phyloP scores from a whole-genome alignment of 1,140 invertebrate species.

The Scaptomyza pallida region DNA sequence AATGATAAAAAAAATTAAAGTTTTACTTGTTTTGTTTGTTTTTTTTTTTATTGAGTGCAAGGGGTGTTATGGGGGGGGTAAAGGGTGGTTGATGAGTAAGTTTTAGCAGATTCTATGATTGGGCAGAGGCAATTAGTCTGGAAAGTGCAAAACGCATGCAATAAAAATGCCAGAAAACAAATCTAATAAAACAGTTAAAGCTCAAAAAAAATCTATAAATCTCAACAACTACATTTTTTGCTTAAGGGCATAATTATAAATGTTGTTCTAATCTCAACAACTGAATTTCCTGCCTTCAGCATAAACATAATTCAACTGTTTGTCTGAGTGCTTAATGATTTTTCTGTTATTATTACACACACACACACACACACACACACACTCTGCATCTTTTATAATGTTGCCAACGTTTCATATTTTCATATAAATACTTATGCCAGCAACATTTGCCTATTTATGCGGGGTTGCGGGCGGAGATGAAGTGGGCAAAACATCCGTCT shows the following conservation, averaged over 20 bases:
- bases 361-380: background rate
- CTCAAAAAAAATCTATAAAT: constrained; percentile 14
- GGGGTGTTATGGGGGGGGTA: background rate
- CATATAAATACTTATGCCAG: constrained; percentile 38
- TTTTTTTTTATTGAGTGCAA: constrained; percentile 21
- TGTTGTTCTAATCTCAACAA: background rate
- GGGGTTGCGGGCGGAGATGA: background rate
- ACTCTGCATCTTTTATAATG: constrained; percentile 34
- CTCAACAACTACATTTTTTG: background rate
- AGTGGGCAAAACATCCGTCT: background rate
- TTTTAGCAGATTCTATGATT: constrained; percentile 48
- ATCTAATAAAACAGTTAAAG: background rate
- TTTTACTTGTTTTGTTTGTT: constrained; percentile 46
- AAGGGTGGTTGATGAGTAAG: background rate
- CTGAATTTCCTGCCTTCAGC: background rate
- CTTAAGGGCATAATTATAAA: background rate
- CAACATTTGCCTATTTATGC: constrained; percentile 39
- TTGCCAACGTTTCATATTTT: constrained; percentile 43
- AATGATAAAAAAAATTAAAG: constrained; percentile 78
- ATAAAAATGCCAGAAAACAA: constrained; percentile 8
- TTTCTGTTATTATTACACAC: constrained; percentile 45
- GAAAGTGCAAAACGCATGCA: constrained; percentile 30
- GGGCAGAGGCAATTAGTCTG: constrained; percentile 72
- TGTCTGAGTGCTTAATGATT: constrained; percentile 37
- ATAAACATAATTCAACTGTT: constrained; percentile 32